Evolutionary conservation across 2,888 invertebrate genomes (phyloP).

Genomic region (Xylocampa areola): DNA sequence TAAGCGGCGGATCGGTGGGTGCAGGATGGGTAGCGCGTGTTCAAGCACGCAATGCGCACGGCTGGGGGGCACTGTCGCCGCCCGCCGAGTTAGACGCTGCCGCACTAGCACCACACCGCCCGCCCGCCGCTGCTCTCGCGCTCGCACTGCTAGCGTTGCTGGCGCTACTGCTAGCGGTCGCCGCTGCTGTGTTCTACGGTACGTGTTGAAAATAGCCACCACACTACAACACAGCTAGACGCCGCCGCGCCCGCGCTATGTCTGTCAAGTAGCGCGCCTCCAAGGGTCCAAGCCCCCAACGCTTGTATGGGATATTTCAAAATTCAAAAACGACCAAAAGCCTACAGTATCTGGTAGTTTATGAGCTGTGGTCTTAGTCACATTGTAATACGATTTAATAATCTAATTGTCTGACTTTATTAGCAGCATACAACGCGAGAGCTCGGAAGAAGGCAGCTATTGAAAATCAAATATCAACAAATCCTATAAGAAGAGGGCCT

Average conservation of each 20-base stretch:
- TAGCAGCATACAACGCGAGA: slow-evolving; percentile 90
- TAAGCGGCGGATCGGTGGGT: slow-evolving; percentile 91
- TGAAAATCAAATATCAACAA: slow-evolving; percentile 86
- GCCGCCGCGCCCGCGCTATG: too few species aligned
- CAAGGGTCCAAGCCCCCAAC: too few species aligned
- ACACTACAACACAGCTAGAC: too few species aligned
- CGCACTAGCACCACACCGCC: slow-evolving; percentile 60
- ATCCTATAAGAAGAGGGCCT: slow-evolving; percentile 86
- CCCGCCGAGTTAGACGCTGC: slow-evolving; percentile 87
- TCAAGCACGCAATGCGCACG: slow-evolving; percentile 94
- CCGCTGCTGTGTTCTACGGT: slow-evolving; percentile 75
- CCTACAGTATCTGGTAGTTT: too few species aligned
- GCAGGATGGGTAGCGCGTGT: slow-evolving; percentile 93
- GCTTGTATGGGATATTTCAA: too few species aligned
- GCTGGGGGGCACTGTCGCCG: slow-evolving; percentile 94
- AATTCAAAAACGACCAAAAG: too few species aligned
- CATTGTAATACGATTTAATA: background rate
- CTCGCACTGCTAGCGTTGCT: slow-evolving; percentile 90
- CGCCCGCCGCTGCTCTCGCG: slow-evolving; percentile 91
- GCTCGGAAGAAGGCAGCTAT: slow-evolving; percentile 92
- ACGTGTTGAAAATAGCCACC: slow-evolving; percentile 15
- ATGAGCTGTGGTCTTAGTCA: too few species aligned
- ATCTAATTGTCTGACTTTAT: slow-evolving; percentile 13
- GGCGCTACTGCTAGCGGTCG: slow-evolving; percentile 73
- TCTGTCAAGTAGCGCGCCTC: too few species aligned